Evolutionary conservation across 2,113 vertebrate species (phyloP), one percentile per base, ranked within the genome.

Genomic region (Leucopternis melanops): DNA sequence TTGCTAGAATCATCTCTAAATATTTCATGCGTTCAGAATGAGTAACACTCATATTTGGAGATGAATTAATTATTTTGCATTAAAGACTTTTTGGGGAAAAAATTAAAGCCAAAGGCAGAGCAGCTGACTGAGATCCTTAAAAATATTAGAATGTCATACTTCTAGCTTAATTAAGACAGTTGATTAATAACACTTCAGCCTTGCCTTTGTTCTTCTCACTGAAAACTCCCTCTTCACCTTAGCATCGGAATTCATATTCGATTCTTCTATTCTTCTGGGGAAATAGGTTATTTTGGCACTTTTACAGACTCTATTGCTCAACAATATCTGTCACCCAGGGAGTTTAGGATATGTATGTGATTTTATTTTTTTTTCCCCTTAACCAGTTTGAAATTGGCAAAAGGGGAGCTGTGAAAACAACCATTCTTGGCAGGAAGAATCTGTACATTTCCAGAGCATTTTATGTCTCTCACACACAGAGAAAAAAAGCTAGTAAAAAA

Each of bases 401-500:
- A 94, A 73, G 40, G 79, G 84, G 90, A 97, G 74, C 85, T 50
- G 71, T 89, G 94, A 97, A 95, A 97, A 92, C 90, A 96, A 92
- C 77, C 57, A 15, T 79, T 89, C 88, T 94, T 96, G 97, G 95
- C 97, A 96, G 84, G 58, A 93, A 91, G 90, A 96, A 89, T 79
- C 92, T 94, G 80, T 95, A 74, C 13, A 15, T 95, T 96, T 97
- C 88, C 92, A 96, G 90, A 97, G 88, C 79, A 80, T 50, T 96
- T 95, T 82, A 92, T 93, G 89, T 97, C 67, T 97, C 94, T 92
- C 70, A 26, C 79, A 96, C 59, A 89, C n/a, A 80, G 62, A 61
- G 16, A 6, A 63, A 81, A 86, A 95, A 92, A 94, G 45, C 58
- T 29, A 92, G 82, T 93, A 92, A 96, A 96, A 96, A 88, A 85